Base-by-base conservation (phyloP, 2,113 vertebrate species). In the Taxidea taxus region DNA sequence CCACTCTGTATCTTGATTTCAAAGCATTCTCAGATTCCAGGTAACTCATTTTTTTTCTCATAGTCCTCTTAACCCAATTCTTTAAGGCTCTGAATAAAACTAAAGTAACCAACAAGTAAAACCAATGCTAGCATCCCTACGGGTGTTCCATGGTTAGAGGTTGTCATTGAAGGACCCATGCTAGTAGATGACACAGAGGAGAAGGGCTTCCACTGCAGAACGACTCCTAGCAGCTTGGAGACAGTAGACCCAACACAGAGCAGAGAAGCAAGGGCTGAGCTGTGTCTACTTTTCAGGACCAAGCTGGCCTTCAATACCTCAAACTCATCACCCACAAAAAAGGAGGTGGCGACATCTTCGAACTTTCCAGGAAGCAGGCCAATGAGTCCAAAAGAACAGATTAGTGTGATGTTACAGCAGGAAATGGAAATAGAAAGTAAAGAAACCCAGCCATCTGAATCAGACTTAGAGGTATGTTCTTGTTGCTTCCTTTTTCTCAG, bases 331-430 rank as follows among this genome's bases (percentile, higher is more conserved):
- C 3, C 14, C 34, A 18, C 10, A 25, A 96, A 85, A 87, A 64
- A 58, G 8, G 51, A 84, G 13, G 2, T 12, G 4, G 47, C 47
- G 27, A n/a, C 20, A 39, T 54, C 42, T 87, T 5, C 21, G 3
- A 16, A 0, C 12, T 1, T 34, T 20, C 74, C 97, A 15, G 98
- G 94, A 74, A 98, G 98, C 84, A 96, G 97, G 1, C 98, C 99
- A 0, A 64, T 99, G 97, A 99, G 99, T 80, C 99, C 99, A 78
- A 96, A 98, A 77, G 98, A 99, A 75, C 99, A 99, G 96, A 98
- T 99, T 74, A 90, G 98, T 89, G 68, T 99, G 47, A 99, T 99
- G 97, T n/a, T 93, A 44, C 98, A 97, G 9, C 89, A 98, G 42
- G 99, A 99, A 94, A 97, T 98, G 90, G 97, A 98, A 94, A 98